These are phyloP conservation scores for Steromphala cineraria DNA, from an alignment of 2,888 invertebrate genomes.

Conservation along the genomic window DNA sequence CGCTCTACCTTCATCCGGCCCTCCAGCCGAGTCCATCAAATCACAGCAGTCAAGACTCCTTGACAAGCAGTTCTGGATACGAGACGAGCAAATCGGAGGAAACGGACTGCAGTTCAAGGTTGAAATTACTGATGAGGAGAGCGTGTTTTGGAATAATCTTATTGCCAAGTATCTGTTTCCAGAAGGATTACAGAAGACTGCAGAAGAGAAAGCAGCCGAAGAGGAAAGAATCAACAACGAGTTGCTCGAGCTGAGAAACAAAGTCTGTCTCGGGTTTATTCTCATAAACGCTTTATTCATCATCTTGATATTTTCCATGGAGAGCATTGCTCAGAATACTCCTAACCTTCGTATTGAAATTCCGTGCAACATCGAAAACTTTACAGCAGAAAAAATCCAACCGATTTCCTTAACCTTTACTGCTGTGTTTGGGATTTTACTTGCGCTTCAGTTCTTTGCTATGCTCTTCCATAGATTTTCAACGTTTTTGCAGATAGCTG, in stretches of 20 bases:
- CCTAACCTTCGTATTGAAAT: conserved; percentile 61
- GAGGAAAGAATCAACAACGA: conserved; percentile 50
- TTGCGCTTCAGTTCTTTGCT: conserved; percentile 95
- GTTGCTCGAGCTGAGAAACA: conserved; percentile 83
- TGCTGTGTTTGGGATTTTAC: conserved; percentile 96
- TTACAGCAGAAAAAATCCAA: conserved; percentile 44
- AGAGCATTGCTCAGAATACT: conserved; percentile 83
- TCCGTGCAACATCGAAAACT: conserved; percentile 47
- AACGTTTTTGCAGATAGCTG: conserved; percentile 95
- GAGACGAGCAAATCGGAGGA: conserved; percentile 42
- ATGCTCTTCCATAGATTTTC: conserved; percentile 99
- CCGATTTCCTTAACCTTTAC: conserved; percentile 91
- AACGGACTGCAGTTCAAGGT: conserved; percentile 25
- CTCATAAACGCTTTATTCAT: conserved; percentile 99
- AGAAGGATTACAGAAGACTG: conserved; percentile 75
- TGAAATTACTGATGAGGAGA: conserved; percentile 78
- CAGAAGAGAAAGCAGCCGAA: conserved; percentile 87
- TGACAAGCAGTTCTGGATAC: conserved; percentile 51
- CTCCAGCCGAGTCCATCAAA: too few relatives aligned
- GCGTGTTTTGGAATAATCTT: conserved; percentile 94
- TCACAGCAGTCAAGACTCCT: conserved; percentile 35
- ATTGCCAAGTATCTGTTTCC: conserved; percentile 95
- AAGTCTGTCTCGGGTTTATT: conserved; percentile 84
- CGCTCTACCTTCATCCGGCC: too few relatives aligned
- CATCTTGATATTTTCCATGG: conserved; percentile 96